phyloP scores from a whole-genome alignment of 2,888 invertebrate genomes.

The Melieria omissa region DNA sequence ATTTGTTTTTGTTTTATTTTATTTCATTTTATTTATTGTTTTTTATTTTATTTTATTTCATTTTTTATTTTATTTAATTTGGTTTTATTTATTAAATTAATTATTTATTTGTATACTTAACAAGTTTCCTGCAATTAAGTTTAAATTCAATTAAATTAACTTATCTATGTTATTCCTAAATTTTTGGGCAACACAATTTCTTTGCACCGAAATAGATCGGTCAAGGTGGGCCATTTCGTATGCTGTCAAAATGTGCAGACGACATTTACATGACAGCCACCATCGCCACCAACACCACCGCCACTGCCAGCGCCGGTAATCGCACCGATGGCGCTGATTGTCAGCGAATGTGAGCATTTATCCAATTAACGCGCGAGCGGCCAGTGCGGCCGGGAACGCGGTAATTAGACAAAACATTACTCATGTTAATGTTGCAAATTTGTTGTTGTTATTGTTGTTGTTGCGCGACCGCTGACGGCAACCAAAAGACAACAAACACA shows the following conservation, averaged over 20 bases:
- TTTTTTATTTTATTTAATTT: too few species aligned
- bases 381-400: background rate
- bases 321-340: too few species aligned
- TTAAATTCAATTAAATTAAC: too few species aligned
- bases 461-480: too few species aligned
- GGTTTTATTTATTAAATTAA: too few species aligned
- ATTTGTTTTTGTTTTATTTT: too few species aligned
- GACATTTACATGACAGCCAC: background rate
- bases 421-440: constrained; percentile 46
- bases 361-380: background rate
- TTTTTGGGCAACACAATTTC: background rate
- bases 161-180: too few species aligned
- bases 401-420: constrained; percentile 48
- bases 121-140: too few species aligned
- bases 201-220: background rate
- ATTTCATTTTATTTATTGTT: too few species aligned
- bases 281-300: background rate
- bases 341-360: background rate
- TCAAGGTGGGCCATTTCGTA: constrained; percentile 19
- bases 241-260: constrained; percentile 7
- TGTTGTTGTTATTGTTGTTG: background rate
- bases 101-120: too few species aligned
- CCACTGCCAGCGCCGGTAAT: background rate
- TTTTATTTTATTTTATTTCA: too few species aligned
- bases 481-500: too few species aligned